Evolutionary conservation across 2,888 invertebrate species (phyloP).

Genomic region (Agrochola macilenta): DNA sequence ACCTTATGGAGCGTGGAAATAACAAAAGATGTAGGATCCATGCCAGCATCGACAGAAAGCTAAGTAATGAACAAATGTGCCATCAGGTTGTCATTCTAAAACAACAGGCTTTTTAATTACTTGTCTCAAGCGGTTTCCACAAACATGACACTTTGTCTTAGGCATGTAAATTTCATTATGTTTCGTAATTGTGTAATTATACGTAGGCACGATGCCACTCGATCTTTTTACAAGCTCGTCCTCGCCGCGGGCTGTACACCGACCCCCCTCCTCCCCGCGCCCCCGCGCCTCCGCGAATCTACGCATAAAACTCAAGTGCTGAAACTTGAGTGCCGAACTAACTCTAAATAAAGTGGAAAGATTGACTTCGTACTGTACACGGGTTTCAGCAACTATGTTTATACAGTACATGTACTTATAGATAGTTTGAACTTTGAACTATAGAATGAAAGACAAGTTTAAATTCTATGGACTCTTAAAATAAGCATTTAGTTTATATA

Average conservation of each 20-base stretch:
- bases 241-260: slow-evolving; percentile 58
- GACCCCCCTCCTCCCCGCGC: not conserved
- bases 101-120: slow-evolving; percentile 36
- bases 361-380: slow-evolving; percentile 55
- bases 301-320: slow-evolving; percentile 58
- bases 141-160: slow-evolving; percentile 22
- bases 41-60: not conserved
- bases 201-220: slow-evolving; percentile 50
- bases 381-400: slow-evolving; percentile 24
- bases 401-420: slow-evolving; percentile 14
- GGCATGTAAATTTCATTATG: slow-evolving; percentile 31
- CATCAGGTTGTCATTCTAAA: slow-evolving; percentile 16
- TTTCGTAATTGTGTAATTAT: slow-evolving; percentile 55
- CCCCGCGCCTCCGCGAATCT: slow-evolving; percentile 21
- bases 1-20: not conserved
- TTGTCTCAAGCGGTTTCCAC: slow-evolving; percentile 28
- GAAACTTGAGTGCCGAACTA: slow-evolving; percentile 61
- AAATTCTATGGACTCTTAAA: slow-evolving; percentile 6
- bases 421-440: slow-evolving; percentile 12
- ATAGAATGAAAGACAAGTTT: slow-evolving; percentile 9
- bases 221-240: slow-evolving; percentile 63
- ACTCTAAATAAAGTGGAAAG: slow-evolving; percentile 58
- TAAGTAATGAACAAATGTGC: slow-evolving; percentile 27
- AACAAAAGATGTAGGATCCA: not conserved
- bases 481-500: slow-evolving; percentile 1